These are phyloP conservation scores for Adineta ricciae DNA, from an alignment of 2,888 invertebrate genomes.

Conservation along the genomic window DNA sequence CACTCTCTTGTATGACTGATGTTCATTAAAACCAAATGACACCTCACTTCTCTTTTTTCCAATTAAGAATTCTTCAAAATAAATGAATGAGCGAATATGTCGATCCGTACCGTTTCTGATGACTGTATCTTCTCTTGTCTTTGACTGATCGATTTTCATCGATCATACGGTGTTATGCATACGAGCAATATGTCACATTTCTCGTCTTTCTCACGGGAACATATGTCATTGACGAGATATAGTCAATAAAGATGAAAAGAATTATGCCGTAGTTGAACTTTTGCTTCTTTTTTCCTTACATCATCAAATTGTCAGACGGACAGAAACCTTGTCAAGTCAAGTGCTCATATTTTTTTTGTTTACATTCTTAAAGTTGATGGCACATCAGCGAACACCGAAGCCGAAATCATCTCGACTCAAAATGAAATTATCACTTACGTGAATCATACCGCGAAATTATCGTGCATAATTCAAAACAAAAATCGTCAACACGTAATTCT, in stretches of 20 bases:
- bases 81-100: background rate
- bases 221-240: background rate
- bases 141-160: background rate
- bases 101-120: background rate
- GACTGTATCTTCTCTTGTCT: background rate
- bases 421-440: background rate
- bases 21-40: slow-evolving; percentile 15
- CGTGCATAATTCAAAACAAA: slow-evolving; percentile 7
- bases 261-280: background rate
- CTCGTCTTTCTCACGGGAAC: slow-evolving; percentile 7
- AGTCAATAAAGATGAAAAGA: background rate
- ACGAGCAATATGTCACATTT: background rate
- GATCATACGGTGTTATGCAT: background rate
- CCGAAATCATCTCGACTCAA: background rate
- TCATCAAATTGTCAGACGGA: background rate
- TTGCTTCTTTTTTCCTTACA: background rate
- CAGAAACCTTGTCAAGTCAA: background rate
- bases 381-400: background rate
- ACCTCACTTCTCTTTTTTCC: slow-evolving; percentile 2
- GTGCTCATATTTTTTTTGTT: background rate
- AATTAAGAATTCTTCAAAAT: background rate
- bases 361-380: background rate
- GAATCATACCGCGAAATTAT: slow-evolving; percentile 6
- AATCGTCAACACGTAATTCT: background rate
- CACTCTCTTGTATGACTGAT: background rate